Evolutionary conservation across 2,888 invertebrate genomes (phyloP), one percentile per base, ranked within the genome.

Genomic region (Bedellia somnulentella): DNA sequence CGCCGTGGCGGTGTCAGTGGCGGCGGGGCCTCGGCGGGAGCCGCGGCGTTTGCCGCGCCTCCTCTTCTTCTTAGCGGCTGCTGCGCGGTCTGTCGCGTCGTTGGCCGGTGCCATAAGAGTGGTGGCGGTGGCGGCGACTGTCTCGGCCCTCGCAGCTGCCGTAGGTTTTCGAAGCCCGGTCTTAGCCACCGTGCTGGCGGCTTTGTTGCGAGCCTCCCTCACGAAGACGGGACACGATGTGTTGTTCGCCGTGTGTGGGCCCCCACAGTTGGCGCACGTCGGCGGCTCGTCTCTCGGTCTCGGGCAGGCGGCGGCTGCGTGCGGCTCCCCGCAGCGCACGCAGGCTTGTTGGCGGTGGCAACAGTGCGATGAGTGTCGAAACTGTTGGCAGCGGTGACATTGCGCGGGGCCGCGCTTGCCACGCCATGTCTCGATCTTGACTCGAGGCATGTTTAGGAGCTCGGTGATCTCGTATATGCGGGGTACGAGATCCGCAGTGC

Each of bases 381-480:
- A 27, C n/a, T 4, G 16, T 12, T 16, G 18, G 18, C 28, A 17
- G n/a, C 28, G 15, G 13, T 27, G 18, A 12, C 28, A 27, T 11
- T 27, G 28, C 16, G 16, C 17, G 5, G 28, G 28, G 2, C 29
- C 22, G 3, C 3, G 1, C 10, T 24, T 24, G 4, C 21, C 12
- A 9, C 21, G 17, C 28, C 28, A 28, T 13, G 18, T 21, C 28
- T 28, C 22, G 3, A 28, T 14, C 11, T 17, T 21, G 9, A 28
- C 13, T 9, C 21, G 21, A n/a, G 28, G 28, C 28, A 28, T 28
- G 13, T 6, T n/a, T n/a, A 28, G 13, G 12, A 28, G 18, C 21
- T 28, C 17, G 5, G 18, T 18, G 5, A 18, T 18, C 5, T 12
- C 15, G 14, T 14, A 26, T 5, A 26, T 13, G 5, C 9, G n/a